Evolutionary conservation across 1,140 invertebrate genomes (phyloP).

Genomic region (Euwallacea fornicatus): DNA sequence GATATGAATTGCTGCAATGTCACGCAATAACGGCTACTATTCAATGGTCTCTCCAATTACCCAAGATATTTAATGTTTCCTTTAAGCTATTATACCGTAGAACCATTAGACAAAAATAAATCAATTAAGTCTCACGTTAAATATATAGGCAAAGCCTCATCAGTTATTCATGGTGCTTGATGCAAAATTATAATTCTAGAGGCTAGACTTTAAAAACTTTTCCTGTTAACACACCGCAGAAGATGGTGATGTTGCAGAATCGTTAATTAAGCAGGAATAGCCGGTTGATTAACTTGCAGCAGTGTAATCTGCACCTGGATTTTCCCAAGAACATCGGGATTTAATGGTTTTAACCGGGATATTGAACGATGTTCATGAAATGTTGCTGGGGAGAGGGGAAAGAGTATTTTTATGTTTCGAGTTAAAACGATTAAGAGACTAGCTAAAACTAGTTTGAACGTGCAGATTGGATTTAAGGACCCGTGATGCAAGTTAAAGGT

Average conservation of each 20-base stretch:
- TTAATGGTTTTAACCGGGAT: slow-evolving; percentile 10
- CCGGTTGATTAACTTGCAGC: slow-evolving; percentile 3
- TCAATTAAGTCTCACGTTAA: neutral
- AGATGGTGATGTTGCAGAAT: slow-evolving; percentile 18
- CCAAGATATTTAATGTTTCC: neutral
- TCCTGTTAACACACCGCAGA: slow-evolving; percentile 3
- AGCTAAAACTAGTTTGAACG: no score
- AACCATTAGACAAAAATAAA: neutral
- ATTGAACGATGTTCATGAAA: neutral
- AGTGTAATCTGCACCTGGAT: slow-evolving; percentile 4
- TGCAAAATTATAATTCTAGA: neutral
- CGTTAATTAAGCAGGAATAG: slow-evolving; percentile 13
- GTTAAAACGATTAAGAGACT: no score
- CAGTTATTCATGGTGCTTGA: neutral
- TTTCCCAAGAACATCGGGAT: slow-evolving; percentile 14
- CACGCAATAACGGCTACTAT: neutral
- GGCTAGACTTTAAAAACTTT: neutral
- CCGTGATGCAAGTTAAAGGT: no score
- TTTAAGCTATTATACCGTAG: neutral
- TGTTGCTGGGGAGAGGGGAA: no score
- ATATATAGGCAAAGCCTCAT: neutral
- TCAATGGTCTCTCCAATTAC: neutral
- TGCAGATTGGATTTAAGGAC: no score
- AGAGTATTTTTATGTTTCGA: no score
- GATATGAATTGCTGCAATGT: neutral